These are phyloP conservation scores for Himalopsyche phryganea DNA, from an alignment of 1,140 invertebrate genomes.

Conservation along the genomic window DNA sequence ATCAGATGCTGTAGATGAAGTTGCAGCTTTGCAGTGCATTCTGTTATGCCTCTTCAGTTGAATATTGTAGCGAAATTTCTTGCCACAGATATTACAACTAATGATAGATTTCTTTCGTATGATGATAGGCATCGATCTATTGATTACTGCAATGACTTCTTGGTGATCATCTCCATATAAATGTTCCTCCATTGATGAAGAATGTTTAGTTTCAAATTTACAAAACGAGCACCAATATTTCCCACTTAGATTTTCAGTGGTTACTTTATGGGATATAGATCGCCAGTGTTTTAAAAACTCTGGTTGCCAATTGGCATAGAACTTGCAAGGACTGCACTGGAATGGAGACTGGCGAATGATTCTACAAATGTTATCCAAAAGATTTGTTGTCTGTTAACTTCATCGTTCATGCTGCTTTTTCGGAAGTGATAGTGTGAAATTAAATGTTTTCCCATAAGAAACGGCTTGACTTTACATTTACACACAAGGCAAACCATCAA, in stretches of 20 bases:
- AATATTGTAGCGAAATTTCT: conserved; percentile 66
- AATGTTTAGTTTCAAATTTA: conserved; percentile 64
- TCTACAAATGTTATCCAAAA: conserved; percentile 69
- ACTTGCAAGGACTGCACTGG: conserved; percentile 78
- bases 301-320: conserved; percentile 75
- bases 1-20: conserved; percentile 55
- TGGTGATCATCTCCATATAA: conserved; percentile 63
- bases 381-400: conserved; percentile 58
- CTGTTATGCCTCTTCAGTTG: conserved; percentile 64
- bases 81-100: conserved; percentile 58
- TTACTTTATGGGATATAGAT: conserved; percentile 58
- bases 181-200: conserved; percentile 66
- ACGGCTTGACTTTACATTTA: conserved; percentile 60
- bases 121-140: conserved; percentile 74
- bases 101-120: conserved; percentile 65
- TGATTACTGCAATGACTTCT: conserved; percentile 68
- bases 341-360: conserved; percentile 77
- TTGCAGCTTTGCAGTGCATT: conserved; percentile 51
- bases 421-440: conserved; percentile 80
- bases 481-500: conserved; percentile 67
- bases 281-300: conserved; percentile 74
- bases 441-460: conserved; percentile 76
- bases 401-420: conserved; percentile 57
- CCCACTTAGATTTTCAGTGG: conserved; percentile 53
- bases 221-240: conserved; percentile 74